Percentiles rank a stretch among this genome's conserved stretches.
phyloP scores from a whole-genome alignment of 2,113 vertebrate genomes.

The Malurus melanocephalus region DNA sequence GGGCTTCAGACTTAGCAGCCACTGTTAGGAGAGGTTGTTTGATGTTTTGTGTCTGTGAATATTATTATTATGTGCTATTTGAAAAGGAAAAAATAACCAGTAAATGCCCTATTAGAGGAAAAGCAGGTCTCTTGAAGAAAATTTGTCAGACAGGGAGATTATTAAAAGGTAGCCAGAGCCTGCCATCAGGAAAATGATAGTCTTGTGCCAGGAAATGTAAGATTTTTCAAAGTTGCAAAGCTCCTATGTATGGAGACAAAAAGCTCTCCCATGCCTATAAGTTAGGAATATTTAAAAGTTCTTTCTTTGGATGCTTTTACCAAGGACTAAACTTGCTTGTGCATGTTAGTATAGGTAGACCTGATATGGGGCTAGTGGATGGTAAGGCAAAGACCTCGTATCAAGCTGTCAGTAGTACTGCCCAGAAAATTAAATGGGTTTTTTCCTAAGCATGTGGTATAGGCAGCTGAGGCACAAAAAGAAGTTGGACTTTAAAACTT shows the following conservation, averaged over 20 bases:
- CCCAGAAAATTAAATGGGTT: background rate
- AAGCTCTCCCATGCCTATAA: background rate
- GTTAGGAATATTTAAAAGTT: background rate
- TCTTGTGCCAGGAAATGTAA: background rate
- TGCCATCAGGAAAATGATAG: slow-evolving; percentile 32
- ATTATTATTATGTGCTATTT: slow-evolving; percentile 58
- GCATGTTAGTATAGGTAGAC: background rate
- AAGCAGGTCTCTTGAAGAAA: slow-evolving; percentile 38
- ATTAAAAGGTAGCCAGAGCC: slow-evolving; percentile 40
- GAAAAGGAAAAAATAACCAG: slow-evolving; percentile 25
- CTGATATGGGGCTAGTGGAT: background rate
- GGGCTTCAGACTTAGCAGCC: slow-evolving; percentile 32
- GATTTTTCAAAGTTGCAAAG: slow-evolving; percentile 1
- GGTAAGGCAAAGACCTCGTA: background rate
- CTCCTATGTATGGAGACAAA: background rate
- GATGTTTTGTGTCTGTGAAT: slow-evolving; percentile 57
- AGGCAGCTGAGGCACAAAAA: background rate
- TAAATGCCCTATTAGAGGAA: slow-evolving; percentile 49
- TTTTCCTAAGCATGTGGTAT: background rate
- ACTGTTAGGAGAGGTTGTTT: slow-evolving; percentile 29
- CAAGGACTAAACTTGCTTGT: background rate
- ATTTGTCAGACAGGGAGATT: slow-evolving; percentile 20
- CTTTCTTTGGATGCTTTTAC: background rate
- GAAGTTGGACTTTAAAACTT: background rate
- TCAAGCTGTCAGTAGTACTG: background rate